Percentiles rank a stretch among this genome's conserved stretches.
Conservation (phyloP, 1,140 invertebrate genomes). For the Lasaia peninsularis region DNA sequence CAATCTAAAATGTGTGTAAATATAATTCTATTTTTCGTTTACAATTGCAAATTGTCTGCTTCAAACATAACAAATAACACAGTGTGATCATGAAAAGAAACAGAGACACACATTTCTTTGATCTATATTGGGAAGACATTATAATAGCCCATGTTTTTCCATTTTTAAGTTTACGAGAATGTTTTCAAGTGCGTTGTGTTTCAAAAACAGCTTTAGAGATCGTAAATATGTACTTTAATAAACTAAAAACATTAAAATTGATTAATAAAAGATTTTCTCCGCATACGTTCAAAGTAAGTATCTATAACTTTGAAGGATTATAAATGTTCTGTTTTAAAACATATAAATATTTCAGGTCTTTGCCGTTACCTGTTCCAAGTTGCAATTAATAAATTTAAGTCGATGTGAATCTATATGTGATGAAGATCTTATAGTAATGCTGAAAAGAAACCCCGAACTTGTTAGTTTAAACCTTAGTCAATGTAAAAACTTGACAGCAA, state of each 20-base stretch:
- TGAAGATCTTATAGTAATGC: conserved; percentile 70
- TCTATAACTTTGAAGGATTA: not conserved
- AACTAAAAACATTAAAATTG: conserved; percentile 60
- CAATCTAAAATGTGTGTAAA: conserved; percentile 4
- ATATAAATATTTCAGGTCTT: conserved; percentile 52
- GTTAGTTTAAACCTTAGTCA: conserved; percentile 76
- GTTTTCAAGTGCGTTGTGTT: conserved; percentile 77
- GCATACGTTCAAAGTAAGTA: conserved; percentile 61
- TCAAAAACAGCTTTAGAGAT: conserved; percentile 71
- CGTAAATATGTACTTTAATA: conserved; percentile 66
- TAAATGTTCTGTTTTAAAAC: not conserved
- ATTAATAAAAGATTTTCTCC: conserved; percentile 66
- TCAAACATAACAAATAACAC: not conserved
- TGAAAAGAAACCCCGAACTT: conserved; percentile 70
- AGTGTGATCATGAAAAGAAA: conserved; percentile 45
- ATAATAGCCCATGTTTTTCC: conserved; percentile 73
- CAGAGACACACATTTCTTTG: conserved; percentile 71
- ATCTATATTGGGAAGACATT: conserved; percentile 79
- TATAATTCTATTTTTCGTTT: not conserved
- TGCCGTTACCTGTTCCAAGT: conserved; percentile 57
- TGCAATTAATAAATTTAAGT: conserved; percentile 74
- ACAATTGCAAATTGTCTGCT: not conserved
- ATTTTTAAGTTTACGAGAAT: conserved; percentile 72
- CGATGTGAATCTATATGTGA: conserved; percentile 71
- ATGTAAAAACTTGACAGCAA: conserved; percentile 75